Evolutionary conservation across 2,888 invertebrate genomes (phyloP).

Genomic region (Caenorhabditis macrosperma): DNA sequence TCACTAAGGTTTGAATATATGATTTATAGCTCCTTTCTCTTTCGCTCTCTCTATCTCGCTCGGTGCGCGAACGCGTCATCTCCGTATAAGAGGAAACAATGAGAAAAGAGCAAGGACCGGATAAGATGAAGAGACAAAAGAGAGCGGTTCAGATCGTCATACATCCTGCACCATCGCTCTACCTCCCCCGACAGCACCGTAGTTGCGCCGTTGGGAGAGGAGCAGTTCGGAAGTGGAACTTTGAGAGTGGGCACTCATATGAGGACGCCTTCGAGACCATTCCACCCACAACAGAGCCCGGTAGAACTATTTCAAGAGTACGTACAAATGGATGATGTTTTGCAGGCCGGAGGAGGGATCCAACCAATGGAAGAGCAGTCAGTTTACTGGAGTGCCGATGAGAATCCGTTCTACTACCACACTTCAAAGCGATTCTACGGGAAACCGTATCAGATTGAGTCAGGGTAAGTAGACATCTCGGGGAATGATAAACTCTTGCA

Average conservation of each 20-base stretch:
- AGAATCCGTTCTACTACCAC: conserved; percentile 79
- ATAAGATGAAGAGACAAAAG: not conserved
- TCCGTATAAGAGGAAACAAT: not conserved
- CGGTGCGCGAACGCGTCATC: conserved; percentile 1
- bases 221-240: conserved; percentile 65
- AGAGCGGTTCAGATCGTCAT: conserved; percentile 70
- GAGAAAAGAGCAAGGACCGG: not conserved
- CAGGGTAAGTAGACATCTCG: conserved; percentile 66
- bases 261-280: conserved; percentile 50
- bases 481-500: not conserved
- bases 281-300: conserved; percentile 52
- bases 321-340: not conserved
- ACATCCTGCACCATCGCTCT: conserved; percentile 74
- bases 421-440: conserved; percentile 78
- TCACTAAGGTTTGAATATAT: conserved; percentile 69
- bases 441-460: conserved; percentile 78
- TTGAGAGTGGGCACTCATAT: conserved; percentile 58
- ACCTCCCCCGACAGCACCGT: conserved; percentile 70
- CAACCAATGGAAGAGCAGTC: conserved; percentile 79
- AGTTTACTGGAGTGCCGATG: conserved; percentile 80
- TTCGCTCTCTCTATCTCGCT: too few species aligned
- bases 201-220: conserved; percentile 70
- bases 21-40: conserved; percentile 18
- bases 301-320: conserved; percentile 11
- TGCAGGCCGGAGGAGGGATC: conserved; percentile 57